A percentile compares a stretch with the other conserved stretches of the same genome.
Conservation (phyloP, 1,140 invertebrate genomes). For the Chymomyza costata region DNA sequence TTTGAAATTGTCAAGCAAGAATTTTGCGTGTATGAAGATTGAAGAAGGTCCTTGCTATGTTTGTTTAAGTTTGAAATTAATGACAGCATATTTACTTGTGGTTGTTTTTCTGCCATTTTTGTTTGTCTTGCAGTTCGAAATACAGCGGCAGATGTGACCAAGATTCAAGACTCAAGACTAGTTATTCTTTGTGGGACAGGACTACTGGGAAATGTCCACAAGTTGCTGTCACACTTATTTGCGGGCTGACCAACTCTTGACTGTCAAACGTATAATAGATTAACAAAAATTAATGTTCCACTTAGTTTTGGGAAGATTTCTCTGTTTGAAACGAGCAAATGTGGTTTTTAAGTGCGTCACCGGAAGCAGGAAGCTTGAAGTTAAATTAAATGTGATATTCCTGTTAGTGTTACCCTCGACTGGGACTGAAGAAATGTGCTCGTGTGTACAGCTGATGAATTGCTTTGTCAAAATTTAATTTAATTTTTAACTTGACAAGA, state of each 20-base stretch:
- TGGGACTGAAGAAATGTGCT: conserved; percentile 9
- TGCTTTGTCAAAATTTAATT: conserved; percentile 40
- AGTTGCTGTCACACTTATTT: not conserved
- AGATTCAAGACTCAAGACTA: conserved; percentile 13
- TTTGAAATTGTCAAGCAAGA: not conserved
- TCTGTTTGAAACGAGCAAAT: conserved; percentile 12
- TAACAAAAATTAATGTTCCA: conserved; percentile 71
- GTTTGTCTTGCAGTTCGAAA: too few species aligned
- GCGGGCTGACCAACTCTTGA: conserved; percentile 29
- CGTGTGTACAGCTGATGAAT: conserved; percentile 47
- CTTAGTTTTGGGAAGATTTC: conserved; percentile 30
- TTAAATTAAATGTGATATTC: conserved; percentile 69
- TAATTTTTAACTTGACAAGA: too few species aligned
- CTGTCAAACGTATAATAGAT: conserved; percentile 61
- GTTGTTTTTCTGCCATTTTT: conserved; percentile 17
- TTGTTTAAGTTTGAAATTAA: conserved; percentile 69
- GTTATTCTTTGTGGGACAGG: conserved; percentile 7
- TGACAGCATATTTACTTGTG: conserved; percentile 69
- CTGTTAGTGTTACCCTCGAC: conserved; percentile 63
- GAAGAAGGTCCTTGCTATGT: conserved; percentile 30
- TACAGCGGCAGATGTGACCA: too few species aligned
- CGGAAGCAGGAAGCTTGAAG: conserved; percentile 19
- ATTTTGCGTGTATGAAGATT: not conserved
- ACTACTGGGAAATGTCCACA: not conserved
- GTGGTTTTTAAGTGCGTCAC: conserved; percentile 15